Evolutionary conservation across 1,140 invertebrate genomes (phyloP).

Genomic region (Aphis craccivora): DNA sequence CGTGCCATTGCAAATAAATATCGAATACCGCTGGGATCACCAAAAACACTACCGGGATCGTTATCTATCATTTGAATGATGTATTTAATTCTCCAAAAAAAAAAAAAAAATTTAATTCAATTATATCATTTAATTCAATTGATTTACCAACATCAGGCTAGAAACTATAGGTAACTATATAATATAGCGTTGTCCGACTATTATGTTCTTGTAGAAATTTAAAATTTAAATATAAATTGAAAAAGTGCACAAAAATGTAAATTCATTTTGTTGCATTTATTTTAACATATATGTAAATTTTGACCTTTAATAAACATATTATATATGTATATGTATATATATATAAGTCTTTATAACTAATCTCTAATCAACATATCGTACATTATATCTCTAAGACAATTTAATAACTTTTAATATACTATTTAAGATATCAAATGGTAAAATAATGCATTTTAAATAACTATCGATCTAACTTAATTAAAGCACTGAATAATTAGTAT

Average conservation of each 20-base stretch:
- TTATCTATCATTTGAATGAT: neutral
- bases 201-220: neutral
- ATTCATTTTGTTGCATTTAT: neutral
- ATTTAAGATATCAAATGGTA: neutral
- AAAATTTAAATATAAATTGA: slow-evolving; percentile 13
- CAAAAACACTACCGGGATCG: neutral
- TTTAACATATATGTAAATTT: neutral
- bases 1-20: neutral
- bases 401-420: neutral
- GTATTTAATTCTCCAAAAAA: neutral
- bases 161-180: too few species aligned
- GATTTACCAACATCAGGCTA: neutral
- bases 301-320: neutral
- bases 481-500: too few species aligned
- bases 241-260: neutral
- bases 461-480: neutral
- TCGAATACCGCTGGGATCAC: neutral
- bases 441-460: neutral
- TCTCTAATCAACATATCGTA: neutral
- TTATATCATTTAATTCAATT: neutral
- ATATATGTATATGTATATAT: neutral
- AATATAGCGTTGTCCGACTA: neutral
- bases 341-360: too few species aligned
- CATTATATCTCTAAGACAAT: neutral
- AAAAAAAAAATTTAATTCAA: neutral